Base-by-base conservation (phyloP, 2,888 invertebrate species). In the Calameuta idolon region DNA sequence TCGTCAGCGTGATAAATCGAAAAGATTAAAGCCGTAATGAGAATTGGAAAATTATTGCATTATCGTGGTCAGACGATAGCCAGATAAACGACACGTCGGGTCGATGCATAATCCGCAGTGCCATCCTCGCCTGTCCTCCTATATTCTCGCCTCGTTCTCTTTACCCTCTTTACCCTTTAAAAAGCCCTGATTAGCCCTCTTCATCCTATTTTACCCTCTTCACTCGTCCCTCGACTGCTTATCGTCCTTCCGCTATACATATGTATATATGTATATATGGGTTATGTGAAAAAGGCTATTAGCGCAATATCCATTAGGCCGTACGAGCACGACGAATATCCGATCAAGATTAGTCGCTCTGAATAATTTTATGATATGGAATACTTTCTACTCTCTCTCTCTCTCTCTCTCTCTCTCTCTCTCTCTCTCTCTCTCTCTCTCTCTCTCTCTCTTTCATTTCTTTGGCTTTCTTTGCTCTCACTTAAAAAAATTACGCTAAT, bases 1-100 rank as follows among this genome's bases (percentile, higher is more conserved):
- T 88, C 87, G 87, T 87, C 83, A 82, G 82, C 81, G 82, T 84
- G 86, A 85, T 85, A 83, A 85, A 85, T 81, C 85, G 85, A 87
- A 89, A 86, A 86, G 86, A 82, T 87, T 86, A 85, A 82, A 83
- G 81, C 83, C 79, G 77, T 84, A 84, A 86, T 83, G 83, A 85
- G 84, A 79, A 79, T 81, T 79, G 74, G 77, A 79, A 80, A 82
- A 84, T 83, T 83, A 81, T 83, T 79, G 79, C 82, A 75, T 76
- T 79, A 81, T 80, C 80, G 81, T 79, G 77, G 81, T 79, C 79
- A 80, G 80, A 77, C 79, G 78, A 82, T 79, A 82, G 81, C 79
- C 79, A 80, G 81, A 81, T 34, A 71, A 55, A 55, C 55, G 55
- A 23, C 2, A 23, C 2, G 9, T 23, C 55, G 55, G 55, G 55